Base-by-base conservation (phyloP, 2,797 vertebrate genomes). In the Darevskia mixta region DNA sequence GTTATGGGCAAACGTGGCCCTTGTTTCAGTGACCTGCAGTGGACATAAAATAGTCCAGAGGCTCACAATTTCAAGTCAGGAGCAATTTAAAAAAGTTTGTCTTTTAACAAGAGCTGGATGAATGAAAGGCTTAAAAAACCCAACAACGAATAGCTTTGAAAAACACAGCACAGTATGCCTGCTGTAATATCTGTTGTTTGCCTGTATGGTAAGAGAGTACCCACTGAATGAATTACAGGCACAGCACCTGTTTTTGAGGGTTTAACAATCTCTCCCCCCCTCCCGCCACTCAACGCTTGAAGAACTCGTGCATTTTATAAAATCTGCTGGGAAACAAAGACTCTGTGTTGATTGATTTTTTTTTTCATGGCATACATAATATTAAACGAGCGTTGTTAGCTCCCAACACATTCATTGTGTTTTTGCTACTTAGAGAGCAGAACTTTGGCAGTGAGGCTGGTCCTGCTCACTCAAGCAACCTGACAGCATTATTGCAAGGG, bases 261-360 rank as follows among this genome's bases (percentile, higher is more conserved):
- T 38, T 23, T 88, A 67, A 45, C 85, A n/a, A 25, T 2, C 87
- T 71, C 20, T 8, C 25, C 20, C n/a, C n/a, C 17, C 43, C 41
- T 8, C 6, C 6, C 1, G 15, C 6, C 29, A 80, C 25, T n/a
- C 86, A 38, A 80, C 35, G 43, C 75, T 61, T 82, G 92, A 90
- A 38, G 43, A 87, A 41, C 64, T 87, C 11, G 27, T 0, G 18
- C 38, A 83, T 88, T 17, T n/a, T 55, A 55, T 55, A 55, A 55
- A 1, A 87, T 83, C 27, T 82, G 25, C 13, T 10, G 43, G n/a
- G 76, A 86, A 79, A 67, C 76, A 45, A 77, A 79, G 43, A 23
- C 84, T 86, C n/a, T 32, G n/a, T 69, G 75, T 85, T 75, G 83
- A 85, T 18, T 32, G 38, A 77, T 76, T 85, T 27, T 83, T 35